Evolutionary conservation across 2,113 vertebrate genomes (phyloP).

Genomic region (Tachuris rubrigastra): DNA sequence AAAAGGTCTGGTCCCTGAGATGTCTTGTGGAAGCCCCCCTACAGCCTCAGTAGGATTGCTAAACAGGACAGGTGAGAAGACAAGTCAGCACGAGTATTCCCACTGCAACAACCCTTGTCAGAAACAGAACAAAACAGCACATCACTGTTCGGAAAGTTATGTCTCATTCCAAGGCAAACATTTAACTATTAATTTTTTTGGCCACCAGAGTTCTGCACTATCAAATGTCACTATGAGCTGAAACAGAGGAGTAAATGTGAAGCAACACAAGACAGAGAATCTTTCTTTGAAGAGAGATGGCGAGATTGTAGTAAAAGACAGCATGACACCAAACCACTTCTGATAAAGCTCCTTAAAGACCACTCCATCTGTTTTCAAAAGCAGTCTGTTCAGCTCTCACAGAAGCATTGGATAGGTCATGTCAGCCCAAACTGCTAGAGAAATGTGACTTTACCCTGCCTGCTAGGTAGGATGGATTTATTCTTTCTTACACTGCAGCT

Average conservation of each 20-base stretch:
- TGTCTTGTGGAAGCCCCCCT: background rate
- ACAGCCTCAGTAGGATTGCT: background rate
- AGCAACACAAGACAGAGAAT: background rate
- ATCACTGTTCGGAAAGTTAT: background rate
- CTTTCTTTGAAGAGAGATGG: background rate
- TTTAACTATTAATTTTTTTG: background rate
- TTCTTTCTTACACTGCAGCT: background rate
- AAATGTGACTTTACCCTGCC: background rate
- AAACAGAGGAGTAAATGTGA: background rate
- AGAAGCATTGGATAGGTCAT: background rate
- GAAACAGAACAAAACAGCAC: background rate
- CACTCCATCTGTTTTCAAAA: background rate
- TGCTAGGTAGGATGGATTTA: background rate
- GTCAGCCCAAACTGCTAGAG: background rate
- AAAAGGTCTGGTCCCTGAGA: background rate
- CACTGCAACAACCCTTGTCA: background rate
- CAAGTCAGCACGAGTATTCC: background rate
- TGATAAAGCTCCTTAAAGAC: background rate
- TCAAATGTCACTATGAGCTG: background rate
- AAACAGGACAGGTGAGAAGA: background rate
- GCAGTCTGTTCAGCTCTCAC: background rate
- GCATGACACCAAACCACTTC: background rate
- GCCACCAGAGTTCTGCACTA: background rate
- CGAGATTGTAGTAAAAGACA: background rate
- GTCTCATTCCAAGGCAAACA: background rate